Percentiles rank a stretch among this genome's conserved stretches.
Conservation (phyloP, 1,140 invertebrate genomes). For the Drosophila orena region DNA sequence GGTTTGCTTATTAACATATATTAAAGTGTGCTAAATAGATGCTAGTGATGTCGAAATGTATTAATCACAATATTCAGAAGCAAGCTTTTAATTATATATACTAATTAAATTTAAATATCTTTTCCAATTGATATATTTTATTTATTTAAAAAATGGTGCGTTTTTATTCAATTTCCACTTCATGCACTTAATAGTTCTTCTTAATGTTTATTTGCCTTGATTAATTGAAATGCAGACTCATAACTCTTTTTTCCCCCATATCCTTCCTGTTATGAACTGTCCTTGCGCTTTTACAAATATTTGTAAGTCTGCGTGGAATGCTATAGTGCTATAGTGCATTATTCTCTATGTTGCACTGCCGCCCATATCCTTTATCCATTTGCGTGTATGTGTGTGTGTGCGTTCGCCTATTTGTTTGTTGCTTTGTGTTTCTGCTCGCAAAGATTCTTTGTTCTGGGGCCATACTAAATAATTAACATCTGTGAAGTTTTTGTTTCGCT, state of each 20-base stretch:
- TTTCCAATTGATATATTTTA: no score
- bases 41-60: no score
- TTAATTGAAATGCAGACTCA: slow-evolving; percentile 38
- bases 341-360: slow-evolving; percentile 8
- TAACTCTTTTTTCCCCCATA: slow-evolving; percentile 12
- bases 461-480: slow-evolving; percentile 45
- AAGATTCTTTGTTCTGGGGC: slow-evolving; percentile 29
- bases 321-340: slow-evolving; percentile 35
- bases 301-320: slow-evolving; percentile 5
- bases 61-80: no score
- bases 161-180: no score
- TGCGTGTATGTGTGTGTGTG: neutral
- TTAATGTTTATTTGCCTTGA: slow-evolving; percentile 5
- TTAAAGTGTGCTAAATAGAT: no score
- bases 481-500: slow-evolving; percentile 44
- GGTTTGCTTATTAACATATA: no score
- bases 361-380: neutral
- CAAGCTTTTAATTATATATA: no score
- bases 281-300: slow-evolving; percentile 17
- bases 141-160: no score
- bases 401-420: slow-evolving; percentile 13
- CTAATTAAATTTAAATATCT: no score
- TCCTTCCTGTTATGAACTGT: slow-evolving; percentile 4
- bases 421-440: slow-evolving; percentile 17
- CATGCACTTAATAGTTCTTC: no score